Evolutionary conservation across 2,888 invertebrate species (phyloP).

Genomic region (Pterobdella sp.): DNA sequence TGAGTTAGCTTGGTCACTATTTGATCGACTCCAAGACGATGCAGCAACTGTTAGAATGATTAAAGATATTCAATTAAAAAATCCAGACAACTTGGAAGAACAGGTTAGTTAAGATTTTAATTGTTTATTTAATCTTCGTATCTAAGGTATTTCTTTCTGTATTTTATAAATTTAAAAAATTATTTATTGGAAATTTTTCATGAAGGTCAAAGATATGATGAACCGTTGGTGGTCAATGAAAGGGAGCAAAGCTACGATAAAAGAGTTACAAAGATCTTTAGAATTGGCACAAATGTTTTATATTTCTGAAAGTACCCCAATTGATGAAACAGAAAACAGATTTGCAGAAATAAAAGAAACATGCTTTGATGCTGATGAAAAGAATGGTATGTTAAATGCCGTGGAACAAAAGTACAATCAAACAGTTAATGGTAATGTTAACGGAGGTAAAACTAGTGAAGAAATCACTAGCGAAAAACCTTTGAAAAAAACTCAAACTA

Average conservation of each 20-base stretch:
- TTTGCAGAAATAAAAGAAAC: conserved; percentile 23
- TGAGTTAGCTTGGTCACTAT: conserved; percentile 38
- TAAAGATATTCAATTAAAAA: conserved; percentile 38
- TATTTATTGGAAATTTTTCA: too few relatives aligned
- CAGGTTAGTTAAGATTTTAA: conserved; percentile 29
- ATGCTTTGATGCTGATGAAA: conserved; percentile 36
- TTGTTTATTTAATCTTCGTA: not conserved
- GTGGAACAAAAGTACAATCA: conserved; percentile 38
- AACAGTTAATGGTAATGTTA: conserved; percentile 27
- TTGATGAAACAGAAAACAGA: conserved; percentile 3
- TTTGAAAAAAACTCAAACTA: not conserved
- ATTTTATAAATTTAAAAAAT: too few relatives aligned
- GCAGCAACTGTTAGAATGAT: conserved; percentile 37
- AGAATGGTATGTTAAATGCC: conserved; percentile 35
- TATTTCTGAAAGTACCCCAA: conserved; percentile 36
- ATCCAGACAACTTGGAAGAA: conserved; percentile 34
- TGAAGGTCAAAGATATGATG: conserved; percentile 39
- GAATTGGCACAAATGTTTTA: conserved; percentile 38
- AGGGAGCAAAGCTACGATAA: conserved; percentile 37
- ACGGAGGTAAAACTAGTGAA: not conserved
- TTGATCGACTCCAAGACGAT: conserved; percentile 36
- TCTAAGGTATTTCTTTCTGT: too few relatives aligned
- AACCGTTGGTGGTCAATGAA: conserved; percentile 39
- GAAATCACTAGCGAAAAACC: conserved; percentile 20
- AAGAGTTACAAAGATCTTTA: conserved; percentile 38